Base-by-base conservation (phyloP, 2,888 invertebrate genomes). In the Nomada flava region DNA sequence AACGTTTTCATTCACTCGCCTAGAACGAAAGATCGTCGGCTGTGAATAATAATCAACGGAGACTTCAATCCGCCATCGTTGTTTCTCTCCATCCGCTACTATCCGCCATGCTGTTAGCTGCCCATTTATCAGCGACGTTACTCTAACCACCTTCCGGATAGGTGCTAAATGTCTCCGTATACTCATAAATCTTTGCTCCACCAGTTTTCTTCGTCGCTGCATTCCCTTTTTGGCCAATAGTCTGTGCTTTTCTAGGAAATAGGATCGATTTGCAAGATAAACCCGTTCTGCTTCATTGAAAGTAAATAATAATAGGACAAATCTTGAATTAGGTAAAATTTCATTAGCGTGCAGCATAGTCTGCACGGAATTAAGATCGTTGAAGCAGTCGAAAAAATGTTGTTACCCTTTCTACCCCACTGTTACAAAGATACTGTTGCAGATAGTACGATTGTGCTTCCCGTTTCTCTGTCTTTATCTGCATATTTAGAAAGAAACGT, bases 161-260 rank as follows among this genome's bases (percentile, higher is more conserved):
- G 83, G 89, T 90, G 92, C 88, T 92, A 92, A 92, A 89, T 91
- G 91, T 88, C 87, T 91, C 82, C 74, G 90, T 87, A 91, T 83
- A 92, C 92, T 92, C 92, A 90, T 92, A 92, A 92, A 92, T 92
- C 92, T 92, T 90, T 82, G 76, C 74, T 82, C 79, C 72, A 84
- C 79, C 79, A 83, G 85, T 83, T 82, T 82, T 86, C 84, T 82
- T 84, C 85, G 70, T 85, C 81, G 62, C 71, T 64, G 59, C 59
- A 70, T 70, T 79, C 71, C 60, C 78, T 84, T 77, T 83, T 84
- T 76, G 73, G 65, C 82, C 82, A 72, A 71, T 72, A 80, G 68
- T 78, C 71, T 79, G 60, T 74, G 80, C 57, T 68, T 50, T 85
- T 89, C 79, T 81, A 65, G 57, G 83, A 89, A 87, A 79, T 23